These are phyloP conservation scores for Paramisgurnus dabryanus DNA, from an alignment of 2,113 vertebrate genomes.

Conservation along the genomic window DNA sequence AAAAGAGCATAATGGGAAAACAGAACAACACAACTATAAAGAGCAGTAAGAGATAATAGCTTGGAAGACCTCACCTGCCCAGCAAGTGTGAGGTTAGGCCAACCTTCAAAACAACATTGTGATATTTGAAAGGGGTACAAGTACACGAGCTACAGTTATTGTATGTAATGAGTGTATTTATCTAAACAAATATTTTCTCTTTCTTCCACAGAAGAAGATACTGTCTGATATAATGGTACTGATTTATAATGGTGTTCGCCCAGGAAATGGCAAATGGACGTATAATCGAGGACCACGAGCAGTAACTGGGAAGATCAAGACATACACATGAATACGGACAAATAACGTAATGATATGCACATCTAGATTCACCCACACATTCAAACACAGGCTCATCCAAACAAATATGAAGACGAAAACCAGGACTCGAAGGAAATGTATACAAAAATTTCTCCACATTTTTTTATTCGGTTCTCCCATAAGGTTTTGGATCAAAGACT, in stretches of 20 bases:
- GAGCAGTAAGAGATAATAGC: no score
- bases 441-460: slow-evolving; percentile 47
- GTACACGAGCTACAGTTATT: not conserved
- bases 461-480: slow-evolving; percentile 60
- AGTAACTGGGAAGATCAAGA: slow-evolving; percentile 17
- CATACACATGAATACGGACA: slow-evolving; percentile 5
- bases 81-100: no score
- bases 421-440: slow-evolving; percentile 53
- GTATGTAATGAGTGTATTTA: not conserved
- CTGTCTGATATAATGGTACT: slow-evolving; percentile 42
- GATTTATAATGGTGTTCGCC: slow-evolving; percentile 49
- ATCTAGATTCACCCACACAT: slow-evolving; percentile 3
- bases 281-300: slow-evolving; percentile 22
- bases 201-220: slow-evolving; percentile 46
- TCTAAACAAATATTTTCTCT: not conserved
- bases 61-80: no score
- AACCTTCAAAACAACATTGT: no score
- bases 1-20: no score
- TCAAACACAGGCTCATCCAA: not conserved
- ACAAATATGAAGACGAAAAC: slow-evolving; percentile 52
- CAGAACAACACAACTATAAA: not conserved
- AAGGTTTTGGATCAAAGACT: slow-evolving; percentile 57
- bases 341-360: slow-evolving; percentile 6
- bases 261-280: slow-evolving; percentile 49
- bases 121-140: no score